These are phyloP conservation scores for Dendroctonus valens DNA, from an alignment of 1,140 invertebrate species.

Conservation along the genomic window DNA sequence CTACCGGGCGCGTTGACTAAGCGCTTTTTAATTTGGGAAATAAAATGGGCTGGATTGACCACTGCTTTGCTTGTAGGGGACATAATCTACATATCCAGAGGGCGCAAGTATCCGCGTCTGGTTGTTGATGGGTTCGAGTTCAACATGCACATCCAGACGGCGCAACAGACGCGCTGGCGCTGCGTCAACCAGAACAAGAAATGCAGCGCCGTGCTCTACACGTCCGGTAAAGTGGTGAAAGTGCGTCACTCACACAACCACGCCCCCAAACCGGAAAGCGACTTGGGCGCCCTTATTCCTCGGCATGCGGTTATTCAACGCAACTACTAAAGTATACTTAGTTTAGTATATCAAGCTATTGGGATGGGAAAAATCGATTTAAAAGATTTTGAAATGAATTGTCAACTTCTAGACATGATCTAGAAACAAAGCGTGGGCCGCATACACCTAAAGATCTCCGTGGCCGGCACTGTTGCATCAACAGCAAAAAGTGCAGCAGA, in stretches of 20 bases:
- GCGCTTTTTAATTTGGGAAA: background rate
- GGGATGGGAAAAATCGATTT: too few species aligned
- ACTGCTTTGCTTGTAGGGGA: background rate
- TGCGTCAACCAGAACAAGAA: conserved; percentile 33
- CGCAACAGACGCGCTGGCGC: conserved; percentile 35
- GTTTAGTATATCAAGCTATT: too few species aligned
- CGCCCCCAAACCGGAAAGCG: conserved; percentile 6
- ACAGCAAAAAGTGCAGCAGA: too few species aligned
- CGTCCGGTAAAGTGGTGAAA: conserved; percentile 30
- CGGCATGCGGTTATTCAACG: too few species aligned
- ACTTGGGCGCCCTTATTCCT: too few species aligned
- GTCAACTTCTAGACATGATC: too few species aligned
- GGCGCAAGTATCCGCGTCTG: conserved; percentile 35
- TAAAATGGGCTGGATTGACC: background rate
- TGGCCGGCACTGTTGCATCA: too few species aligned
- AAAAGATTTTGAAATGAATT: too few species aligned
- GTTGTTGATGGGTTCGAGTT: conserved; percentile 34
- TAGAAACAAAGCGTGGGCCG: too few species aligned
- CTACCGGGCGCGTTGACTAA: background rate
- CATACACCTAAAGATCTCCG: too few species aligned
- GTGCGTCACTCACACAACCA: conserved; percentile 37
- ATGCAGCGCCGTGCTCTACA: conserved; percentile 34
- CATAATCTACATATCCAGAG: conserved; percentile 31
- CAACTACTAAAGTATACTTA: too few species aligned
- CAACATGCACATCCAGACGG: conserved; percentile 35